Conservation (phyloP, 2,888 invertebrate species). For the Drosophila imparisetae region DNA sequence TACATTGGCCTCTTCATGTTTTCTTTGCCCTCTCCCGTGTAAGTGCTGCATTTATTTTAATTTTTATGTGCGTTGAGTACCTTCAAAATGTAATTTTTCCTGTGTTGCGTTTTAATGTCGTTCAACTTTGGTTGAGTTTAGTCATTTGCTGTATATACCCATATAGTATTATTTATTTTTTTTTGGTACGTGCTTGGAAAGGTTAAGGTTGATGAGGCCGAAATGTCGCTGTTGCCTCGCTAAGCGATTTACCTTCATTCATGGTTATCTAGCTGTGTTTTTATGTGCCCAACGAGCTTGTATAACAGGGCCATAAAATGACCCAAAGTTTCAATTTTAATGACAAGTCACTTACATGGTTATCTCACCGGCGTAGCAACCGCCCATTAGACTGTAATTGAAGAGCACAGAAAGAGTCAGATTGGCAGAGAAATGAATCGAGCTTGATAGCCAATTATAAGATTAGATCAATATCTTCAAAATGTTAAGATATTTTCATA, state of each 20-base stretch:
- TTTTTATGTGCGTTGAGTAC: slow-evolving; percentile 53
- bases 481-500: background rate
- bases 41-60: slow-evolving; percentile 71
- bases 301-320: slow-evolving; percentile 61
- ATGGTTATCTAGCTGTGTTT: slow-evolving; percentile 56
- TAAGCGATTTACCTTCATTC: slow-evolving; percentile 16
- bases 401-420: background rate
- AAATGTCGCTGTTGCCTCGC: slow-evolving; percentile 19
- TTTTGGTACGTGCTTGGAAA: slow-evolving; percentile 70
- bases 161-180: slow-evolving; percentile 1
- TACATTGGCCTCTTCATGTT: slow-evolving; percentile 36
- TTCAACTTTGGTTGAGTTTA: slow-evolving; percentile 65
- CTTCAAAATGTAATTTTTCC: slow-evolving; percentile 45
- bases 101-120: slow-evolving; percentile 61
- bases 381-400: slow-evolving; percentile 61
- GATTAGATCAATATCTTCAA: background rate
- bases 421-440: background rate
- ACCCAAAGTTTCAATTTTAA: slow-evolving; percentile 73
- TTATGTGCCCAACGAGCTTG: slow-evolving; percentile 50
- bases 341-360: slow-evolving; percentile 73
- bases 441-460: background rate
- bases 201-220: slow-evolving; percentile 37
- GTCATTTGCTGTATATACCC: slow-evolving; percentile 1
- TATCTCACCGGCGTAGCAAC: slow-evolving; percentile 25
- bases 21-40: slow-evolving; percentile 3